Base-by-base conservation (phyloP, 2,888 invertebrate species). In the Cryptus viduatorius region DNA sequence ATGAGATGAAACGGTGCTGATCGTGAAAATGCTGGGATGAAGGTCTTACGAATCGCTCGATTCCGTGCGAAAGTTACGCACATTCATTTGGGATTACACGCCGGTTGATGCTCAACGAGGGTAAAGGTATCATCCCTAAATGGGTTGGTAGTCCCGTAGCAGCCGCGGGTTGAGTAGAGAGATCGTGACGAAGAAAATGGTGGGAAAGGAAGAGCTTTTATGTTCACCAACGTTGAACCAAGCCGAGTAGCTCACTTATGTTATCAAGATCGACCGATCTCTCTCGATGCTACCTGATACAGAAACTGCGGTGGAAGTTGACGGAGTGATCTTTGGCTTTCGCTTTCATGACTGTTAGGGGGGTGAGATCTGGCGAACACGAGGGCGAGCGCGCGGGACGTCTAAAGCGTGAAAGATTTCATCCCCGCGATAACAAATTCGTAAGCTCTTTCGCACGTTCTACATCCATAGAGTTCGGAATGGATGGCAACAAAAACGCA, bases 51-150 rank as follows among this genome's bases (percentile, higher is more conserved):
- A 83, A 85, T 83, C 77, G 78, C 73, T 77, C 73, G 83, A 86
- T 83, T 82, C 65, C 72, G 83, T 82, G 77, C 69, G 77, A 78
- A 84, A 75, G 77, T 80, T 83, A 29, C 73, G 42, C 79, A 79
- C 85, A 85, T 85, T 85, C 79, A 77, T 79, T 77, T 37, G 82
- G 82, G 78, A 85, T 84, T 80, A 82, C 82, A 82, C 31, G 37
- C 31, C 29, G 65, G 8, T 59, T 72, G 46, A 82, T 64, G 82
- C 31, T 44, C 73, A 46, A 77, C 65, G 46, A 68, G 48, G n/a
- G 48, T 3, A n/a, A 48, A 44, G 16, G 67, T 61, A 61, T 84
- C 68, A 64, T 61, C 53, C 73, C 14, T 31, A 76, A 59, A 42
- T 59, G 46, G 53, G 69, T 50, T 61, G 29, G 42, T 16, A 56